These are phyloP conservation scores for Aphelinus certus DNA, from an alignment of 1,140 invertebrate genomes.

Conservation along the genomic window DNA sequence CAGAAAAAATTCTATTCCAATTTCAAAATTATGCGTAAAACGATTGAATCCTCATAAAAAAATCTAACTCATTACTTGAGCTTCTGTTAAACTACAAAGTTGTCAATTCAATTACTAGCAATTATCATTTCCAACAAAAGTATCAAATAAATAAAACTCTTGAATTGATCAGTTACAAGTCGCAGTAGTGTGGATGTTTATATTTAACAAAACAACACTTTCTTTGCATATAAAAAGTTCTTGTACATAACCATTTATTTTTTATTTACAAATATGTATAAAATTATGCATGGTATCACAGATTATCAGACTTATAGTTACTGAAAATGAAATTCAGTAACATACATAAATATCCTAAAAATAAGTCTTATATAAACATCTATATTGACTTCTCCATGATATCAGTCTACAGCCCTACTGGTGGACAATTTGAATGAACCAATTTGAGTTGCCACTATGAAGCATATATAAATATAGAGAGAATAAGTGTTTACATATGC, in stretches of 20 bases:
- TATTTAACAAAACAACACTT: conserved; percentile 29
- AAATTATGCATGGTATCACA: conserved; percentile 27
- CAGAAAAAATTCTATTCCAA: neutral
- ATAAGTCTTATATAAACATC: no score
- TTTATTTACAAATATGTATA: conserved; percentile 35
- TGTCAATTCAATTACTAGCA: neutral
- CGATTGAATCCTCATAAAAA: no score
- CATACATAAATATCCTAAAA: neutral
- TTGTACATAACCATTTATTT: conserved; percentile 29
- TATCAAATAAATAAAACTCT: conserved; percentile 32
- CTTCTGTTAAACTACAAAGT: no score
- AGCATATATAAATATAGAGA: neutral
- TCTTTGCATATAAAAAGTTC: conserved; percentile 13
- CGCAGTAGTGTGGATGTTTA: conserved; percentile 27
- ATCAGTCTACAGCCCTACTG: no score
- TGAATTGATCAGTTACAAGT: conserved; percentile 8
- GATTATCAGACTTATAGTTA: neutral
- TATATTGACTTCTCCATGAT: no score
- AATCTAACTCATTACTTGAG: no score
- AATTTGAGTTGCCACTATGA: no score
- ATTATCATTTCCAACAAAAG: conserved; percentile 15
- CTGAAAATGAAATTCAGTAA: neutral
- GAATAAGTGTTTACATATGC: conserved; percentile 2
- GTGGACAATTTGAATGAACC: no score
- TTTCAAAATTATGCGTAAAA: no score